Percentiles rank a stretch among this genome's conserved stretches.
phyloP scores from a whole-genome alignment of 2,113 vertebrate species.

The Ceyx melanurus region DNA sequence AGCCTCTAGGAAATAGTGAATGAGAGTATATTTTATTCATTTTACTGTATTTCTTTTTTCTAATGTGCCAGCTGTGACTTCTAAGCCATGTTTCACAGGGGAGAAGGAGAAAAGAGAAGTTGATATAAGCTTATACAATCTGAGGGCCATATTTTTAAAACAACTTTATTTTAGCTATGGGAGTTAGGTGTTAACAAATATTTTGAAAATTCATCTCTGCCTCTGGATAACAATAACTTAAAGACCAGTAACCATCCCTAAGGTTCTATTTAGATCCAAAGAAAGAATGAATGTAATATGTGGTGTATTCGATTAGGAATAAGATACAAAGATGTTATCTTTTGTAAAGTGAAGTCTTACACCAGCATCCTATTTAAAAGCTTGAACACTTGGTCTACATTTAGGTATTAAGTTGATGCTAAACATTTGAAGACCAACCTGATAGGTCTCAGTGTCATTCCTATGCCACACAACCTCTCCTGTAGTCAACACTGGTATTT shows the following conservation, averaged over 20 bases:
- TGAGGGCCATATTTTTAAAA: background rate
- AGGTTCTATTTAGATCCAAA: background rate
- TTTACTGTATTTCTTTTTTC: conserved; percentile 79
- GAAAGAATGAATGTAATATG: background rate
- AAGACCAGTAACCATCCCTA: background rate
- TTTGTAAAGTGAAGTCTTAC: background rate
- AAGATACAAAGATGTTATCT: background rate
- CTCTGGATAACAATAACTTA: background rate
- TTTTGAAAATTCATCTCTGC: background rate
- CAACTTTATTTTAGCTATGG: background rate
- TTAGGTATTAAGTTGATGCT: background rate
- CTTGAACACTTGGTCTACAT: background rate
- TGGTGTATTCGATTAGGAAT: background rate
- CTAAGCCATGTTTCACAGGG: conserved; percentile 17
- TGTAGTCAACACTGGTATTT: background rate
- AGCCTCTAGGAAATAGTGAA: conserved; percentile 78
- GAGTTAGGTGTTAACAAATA: background rate
- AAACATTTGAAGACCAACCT: background rate
- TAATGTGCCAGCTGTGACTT: conserved; percentile 72
- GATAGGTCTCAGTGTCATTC: background rate
- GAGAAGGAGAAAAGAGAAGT: too few relatives aligned
- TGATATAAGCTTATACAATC: background rate
- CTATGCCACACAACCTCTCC: background rate
- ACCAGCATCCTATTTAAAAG: background rate
- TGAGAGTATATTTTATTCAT: conserved; percentile 79